Evolutionary conservation across 2,888 invertebrate species (phyloP).

Genomic region (Lithophane ornitopus): DNA sequence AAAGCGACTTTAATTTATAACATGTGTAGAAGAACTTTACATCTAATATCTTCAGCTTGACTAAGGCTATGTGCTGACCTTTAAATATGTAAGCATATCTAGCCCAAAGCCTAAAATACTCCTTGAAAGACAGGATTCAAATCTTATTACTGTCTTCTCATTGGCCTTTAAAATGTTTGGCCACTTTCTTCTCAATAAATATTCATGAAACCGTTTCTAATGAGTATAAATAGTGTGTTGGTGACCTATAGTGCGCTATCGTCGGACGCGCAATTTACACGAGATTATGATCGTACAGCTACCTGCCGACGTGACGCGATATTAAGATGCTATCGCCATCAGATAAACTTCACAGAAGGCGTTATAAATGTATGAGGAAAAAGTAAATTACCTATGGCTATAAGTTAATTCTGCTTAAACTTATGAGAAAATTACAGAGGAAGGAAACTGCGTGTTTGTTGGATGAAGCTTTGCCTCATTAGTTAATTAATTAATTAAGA

Average conservation of each 20-base stretch:
- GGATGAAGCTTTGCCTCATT: conserved; percentile 10
- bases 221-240: background rate
- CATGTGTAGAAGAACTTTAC: background rate
- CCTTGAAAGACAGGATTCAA: background rate
- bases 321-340: conserved; percentile 62
- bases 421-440: conserved; percentile 37
- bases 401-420: conserved; percentile 54
- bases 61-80: background rate
- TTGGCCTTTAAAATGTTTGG: too few relatives aligned
- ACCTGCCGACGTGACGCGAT: conserved; percentile 50
- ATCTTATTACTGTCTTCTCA: background rate
- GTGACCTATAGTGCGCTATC: conserved; percentile 59
- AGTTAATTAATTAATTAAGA: conserved; percentile 20
- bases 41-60: background rate
- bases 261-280: conserved; percentile 58
- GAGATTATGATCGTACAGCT: conserved; percentile 51
- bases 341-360: conserved; percentile 56
- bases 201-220: conserved; percentile 39
- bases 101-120: background rate
- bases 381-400: conserved; percentile 41
- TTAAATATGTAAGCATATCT: background rate
- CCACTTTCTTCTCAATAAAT: conserved; percentile 39
- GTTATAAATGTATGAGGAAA: conserved; percentile 51
- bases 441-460: conserved; percentile 45
- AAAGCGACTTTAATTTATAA: too few relatives aligned